Percentiles rank a stretch among this genome's conserved stretches.
Conservation (phyloP, 2,113 vertebrate genomes). For the Numida meleagris region DNA sequence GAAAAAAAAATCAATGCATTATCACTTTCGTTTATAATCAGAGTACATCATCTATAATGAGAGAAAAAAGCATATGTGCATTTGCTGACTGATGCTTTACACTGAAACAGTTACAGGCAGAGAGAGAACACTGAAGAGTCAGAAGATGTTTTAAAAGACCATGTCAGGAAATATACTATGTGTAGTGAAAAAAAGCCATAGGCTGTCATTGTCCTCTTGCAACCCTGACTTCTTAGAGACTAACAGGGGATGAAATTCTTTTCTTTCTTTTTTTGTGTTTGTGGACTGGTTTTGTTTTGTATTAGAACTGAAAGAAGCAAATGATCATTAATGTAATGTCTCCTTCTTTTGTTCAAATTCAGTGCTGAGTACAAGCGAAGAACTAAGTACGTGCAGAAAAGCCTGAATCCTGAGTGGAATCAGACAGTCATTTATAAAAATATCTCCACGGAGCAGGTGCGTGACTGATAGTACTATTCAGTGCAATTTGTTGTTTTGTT, state of each 20-base stretch:
- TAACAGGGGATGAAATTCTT: background rate
- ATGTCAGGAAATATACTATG: background rate
- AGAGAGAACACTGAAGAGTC: background rate
- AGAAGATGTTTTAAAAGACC: background rate
- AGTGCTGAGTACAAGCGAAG: constrained; percentile 97
- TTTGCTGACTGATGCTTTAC: background rate
- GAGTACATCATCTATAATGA: background rate
- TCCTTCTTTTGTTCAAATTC: constrained; percentile 70
- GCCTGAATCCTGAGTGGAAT: constrained; percentile 98
- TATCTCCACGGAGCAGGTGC: constrained; percentile 95
- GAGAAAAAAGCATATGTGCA: background rate
- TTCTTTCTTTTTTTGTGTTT: background rate
- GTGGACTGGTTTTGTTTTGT: background rate
- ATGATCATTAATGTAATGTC: background rate
- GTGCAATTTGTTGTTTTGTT: background rate
- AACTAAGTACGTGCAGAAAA: constrained; percentile 95
- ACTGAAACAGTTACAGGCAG: background rate
- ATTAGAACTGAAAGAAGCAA: background rate
- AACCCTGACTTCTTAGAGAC: background rate
- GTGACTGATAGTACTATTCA: background rate
- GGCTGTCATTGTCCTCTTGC: background rate
- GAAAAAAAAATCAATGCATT: constrained; percentile 24
- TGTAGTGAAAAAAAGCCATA: background rate
- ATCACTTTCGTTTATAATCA: constrained; percentile 10
- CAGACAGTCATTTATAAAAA: constrained; percentile 99